These are phyloP conservation scores for Mesochorus sp. DNA, from an alignment of 2,888 invertebrate species.

Conservation along the genomic window DNA sequence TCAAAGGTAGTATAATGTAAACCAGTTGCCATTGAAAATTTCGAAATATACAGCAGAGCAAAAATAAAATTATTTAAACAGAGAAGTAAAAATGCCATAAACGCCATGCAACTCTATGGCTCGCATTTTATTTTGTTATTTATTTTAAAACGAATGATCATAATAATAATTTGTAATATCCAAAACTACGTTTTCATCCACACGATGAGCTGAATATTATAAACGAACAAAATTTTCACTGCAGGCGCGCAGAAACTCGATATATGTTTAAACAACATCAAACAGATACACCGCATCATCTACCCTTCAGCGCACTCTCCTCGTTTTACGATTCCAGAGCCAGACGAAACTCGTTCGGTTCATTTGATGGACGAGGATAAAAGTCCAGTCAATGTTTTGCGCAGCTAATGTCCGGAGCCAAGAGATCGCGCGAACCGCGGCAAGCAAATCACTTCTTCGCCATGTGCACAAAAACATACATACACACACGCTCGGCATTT, in stretches of 20 bases:
- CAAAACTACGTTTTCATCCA: too few species aligned
- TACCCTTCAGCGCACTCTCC: background rate
- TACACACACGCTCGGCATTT: too few species aligned
- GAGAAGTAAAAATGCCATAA: too few species aligned
- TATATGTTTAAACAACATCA: conserved; percentile 21
- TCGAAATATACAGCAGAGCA: background rate
- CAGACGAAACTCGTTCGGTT: conserved; percentile 31
- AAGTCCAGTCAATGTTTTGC: conserved; percentile 24
- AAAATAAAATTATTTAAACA: background rate
- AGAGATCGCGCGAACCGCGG: conserved; percentile 29
- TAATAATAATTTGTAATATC: too few species aligned
- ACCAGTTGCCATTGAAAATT: conserved; percentile 24
- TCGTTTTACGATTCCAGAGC: conserved; percentile 11
- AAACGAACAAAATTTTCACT: background rate
- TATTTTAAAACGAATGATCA: too few species aligned
- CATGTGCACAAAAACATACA: conserved; percentile 33
- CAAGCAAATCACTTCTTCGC: conserved; percentile 45
- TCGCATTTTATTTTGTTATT: too few species aligned
- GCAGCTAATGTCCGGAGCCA: conserved; percentile 29
- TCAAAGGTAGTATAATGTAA: conserved; percentile 27
- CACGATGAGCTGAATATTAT: too few species aligned
- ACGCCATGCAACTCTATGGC: too few species aligned
- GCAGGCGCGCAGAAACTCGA: background rate
- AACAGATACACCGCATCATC: conserved; percentile 5
- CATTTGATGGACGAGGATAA: conserved; percentile 34